Percentiles rank a stretch among this genome's conserved stretches.
Conservation (phyloP, 30 jellyfish, hydroid and myxozoan genomes). For the Aurelia sp. region DNA sequence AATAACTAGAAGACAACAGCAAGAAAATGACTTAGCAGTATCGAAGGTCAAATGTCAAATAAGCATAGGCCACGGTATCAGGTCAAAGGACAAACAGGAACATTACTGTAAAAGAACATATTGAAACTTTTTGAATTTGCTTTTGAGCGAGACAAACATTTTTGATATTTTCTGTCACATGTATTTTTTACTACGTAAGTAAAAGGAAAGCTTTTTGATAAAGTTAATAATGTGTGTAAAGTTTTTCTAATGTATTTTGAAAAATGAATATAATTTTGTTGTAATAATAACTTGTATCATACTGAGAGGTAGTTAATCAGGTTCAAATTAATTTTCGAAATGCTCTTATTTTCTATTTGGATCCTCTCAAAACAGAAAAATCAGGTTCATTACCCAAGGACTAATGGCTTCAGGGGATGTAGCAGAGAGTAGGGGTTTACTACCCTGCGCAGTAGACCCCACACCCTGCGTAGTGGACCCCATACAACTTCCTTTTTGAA, state of each 20-base stretch:
- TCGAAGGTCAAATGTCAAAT: not conserved
- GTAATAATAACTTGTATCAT: not conserved
- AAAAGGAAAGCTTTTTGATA: not conserved
- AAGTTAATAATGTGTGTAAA: not conserved
- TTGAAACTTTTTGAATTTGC: not conserved
- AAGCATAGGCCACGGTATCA: not conserved
- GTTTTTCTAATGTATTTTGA: not conserved
- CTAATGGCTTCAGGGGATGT: too few relatives aligned
- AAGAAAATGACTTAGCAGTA: too few relatives aligned
- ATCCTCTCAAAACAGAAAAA: too few relatives aligned
- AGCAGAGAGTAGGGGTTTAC: too few relatives aligned
- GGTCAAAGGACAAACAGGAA: not conserved
- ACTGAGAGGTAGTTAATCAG: conserved; percentile 2
- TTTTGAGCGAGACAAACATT: not conserved
- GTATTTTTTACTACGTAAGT: conserved; percentile 38
- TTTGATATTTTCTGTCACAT: conserved; percentile 5
- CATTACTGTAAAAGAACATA: not conserved
- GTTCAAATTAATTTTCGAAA: too few relatives aligned
- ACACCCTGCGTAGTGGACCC: too few relatives aligned
- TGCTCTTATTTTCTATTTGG: too few relatives aligned
- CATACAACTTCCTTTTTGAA: too few relatives aligned
- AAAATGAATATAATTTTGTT: not conserved
- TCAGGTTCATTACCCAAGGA: not conserved
- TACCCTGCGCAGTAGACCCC: too few relatives aligned
- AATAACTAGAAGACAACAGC: too few relatives aligned